Evolutionary conservation across 2,888 invertebrate species (phyloP), one percentile per base, ranked within the genome.

Genomic region (Cotesia congregata): DNA sequence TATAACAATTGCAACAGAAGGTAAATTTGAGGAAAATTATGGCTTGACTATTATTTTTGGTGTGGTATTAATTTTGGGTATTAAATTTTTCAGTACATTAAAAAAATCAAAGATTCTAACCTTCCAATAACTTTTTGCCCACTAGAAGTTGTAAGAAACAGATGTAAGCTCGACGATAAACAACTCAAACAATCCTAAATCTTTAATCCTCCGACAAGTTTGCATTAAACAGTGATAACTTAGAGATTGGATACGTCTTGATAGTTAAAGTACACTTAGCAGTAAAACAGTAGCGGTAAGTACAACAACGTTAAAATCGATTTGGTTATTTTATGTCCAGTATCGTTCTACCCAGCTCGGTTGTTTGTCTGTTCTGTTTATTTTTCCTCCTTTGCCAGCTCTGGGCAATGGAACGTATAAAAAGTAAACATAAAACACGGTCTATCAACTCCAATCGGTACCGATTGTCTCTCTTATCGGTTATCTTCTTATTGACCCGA

Each of bases 381-480:
- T 39, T 67, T 67, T 67, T 67, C 12, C 6, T 67, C 6, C 30
- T 12, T n/a, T 1, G 9, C 39, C 30, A 4, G 39, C 30, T 12
- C 30, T 12, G 67, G 38, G 5, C 39, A 20, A 20, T 38, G 7
- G 39, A 38, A 67, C 30, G 15, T 38, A 67, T 9, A 67, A 67
- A 38, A 67, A 67, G 39, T n/a, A 39, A 67, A 20, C 67, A 67
- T 67, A 20, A n/a, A 67, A 67, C 30, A 67, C 67, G 30, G 30
- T 67, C 67, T 39, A 67, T 67, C 39, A n/a, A 38, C 67, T 67
- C 9, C 67, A 67, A 67, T 67, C 39, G 38, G 7, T 50, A 50
- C 3, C 50, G 12, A 50, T 12, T 67, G 5, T 67, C 30, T 67
- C 67, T 67, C 38, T 38, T 67, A 67, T 67, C 30, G 67, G 39